Evolutionary conservation across 2,797 vertebrate species (phyloP).

Genomic region (Glyptemys insculpta): DNA sequence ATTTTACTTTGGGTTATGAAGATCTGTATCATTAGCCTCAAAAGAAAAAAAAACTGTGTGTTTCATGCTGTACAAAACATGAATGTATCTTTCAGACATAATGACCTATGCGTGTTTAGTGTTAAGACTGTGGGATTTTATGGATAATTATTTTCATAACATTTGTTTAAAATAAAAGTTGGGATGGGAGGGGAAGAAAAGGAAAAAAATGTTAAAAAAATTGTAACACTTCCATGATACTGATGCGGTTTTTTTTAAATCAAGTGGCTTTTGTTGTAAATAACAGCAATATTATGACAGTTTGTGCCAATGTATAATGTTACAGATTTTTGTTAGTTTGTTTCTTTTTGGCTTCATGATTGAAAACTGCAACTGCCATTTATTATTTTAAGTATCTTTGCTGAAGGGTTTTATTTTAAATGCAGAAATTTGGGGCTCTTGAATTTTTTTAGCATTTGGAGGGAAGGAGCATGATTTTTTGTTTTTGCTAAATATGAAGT

Average conservation of each 20-base stretch:
- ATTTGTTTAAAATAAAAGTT: constrained; percentile 73
- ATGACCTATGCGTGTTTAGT: constrained; percentile 74
- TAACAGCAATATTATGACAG: constrained; percentile 79
- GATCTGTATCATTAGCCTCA: constrained; percentile 75
- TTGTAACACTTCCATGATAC: constrained; percentile 75
- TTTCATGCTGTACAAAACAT: constrained; percentile 85
- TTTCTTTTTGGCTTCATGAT: constrained; percentile 51
- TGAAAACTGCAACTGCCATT: constrained; percentile 61
- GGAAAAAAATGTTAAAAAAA: constrained; percentile 57
- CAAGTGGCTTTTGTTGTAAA: constrained; percentile 77
- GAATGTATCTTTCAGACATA: constrained; percentile 84
- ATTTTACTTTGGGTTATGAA: constrained; percentile 76
- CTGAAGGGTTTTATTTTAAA: constrained; percentile 33
- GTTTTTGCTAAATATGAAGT: constrained; percentile 67
- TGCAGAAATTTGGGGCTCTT: constrained; percentile 51
- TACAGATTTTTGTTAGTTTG: constrained; percentile 44
- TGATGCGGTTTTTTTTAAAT: constrained; percentile 65
- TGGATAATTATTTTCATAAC: constrained; percentile 84
- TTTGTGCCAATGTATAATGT: constrained; percentile 76
- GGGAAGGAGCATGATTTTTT: background rate
- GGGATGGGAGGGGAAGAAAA: constrained; percentile 42
- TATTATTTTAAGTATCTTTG: constrained; percentile 67
- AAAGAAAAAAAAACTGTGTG: constrained; percentile 76
- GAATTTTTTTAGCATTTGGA: constrained; percentile 32
- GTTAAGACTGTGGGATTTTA: constrained; percentile 81